A percentile compares a stretch with the other conserved stretches of the same genome.
Evolutionary conservation across 2,113 vertebrate genomes (phyloP).

Genomic region (Boulengeromyrus knoepffleri): DNA sequence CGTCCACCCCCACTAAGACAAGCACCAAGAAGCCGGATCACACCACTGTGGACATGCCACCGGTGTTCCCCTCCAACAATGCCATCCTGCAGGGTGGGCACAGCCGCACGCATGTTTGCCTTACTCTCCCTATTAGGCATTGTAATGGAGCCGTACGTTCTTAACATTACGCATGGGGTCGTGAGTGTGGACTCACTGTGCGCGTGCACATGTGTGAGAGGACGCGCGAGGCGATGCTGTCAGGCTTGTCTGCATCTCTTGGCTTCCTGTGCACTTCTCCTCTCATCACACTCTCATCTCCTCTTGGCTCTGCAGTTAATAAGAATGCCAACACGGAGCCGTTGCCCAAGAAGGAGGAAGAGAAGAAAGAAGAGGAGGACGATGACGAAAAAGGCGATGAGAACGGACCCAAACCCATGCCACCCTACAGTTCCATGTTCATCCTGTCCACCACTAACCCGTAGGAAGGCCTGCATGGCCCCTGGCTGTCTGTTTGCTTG

Average conservation of each 20-base stretch:
- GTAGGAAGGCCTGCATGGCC: constrained; percentile 56
- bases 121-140: background rate
- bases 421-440: constrained; percentile 95
- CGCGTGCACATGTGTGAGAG: background rate
- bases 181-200: background rate
- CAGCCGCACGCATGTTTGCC: background rate
- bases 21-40: constrained; percentile 68
- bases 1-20: constrained; percentile 51
- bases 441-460: constrained; percentile 89
- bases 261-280: background rate
- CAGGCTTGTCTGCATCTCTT: background rate
- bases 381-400: constrained; percentile 69
- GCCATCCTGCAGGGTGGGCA: constrained; percentile 72
- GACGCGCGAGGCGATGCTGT: background rate
- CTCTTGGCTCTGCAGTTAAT: constrained; percentile 62
- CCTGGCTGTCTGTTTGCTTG: background rate
- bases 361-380: constrained; percentile 71
- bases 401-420: constrained; percentile 82
- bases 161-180: background rate
- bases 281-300: background rate
- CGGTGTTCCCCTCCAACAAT: constrained; percentile 72
- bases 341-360: constrained; percentile 78
- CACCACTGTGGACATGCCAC: constrained; percentile 72
- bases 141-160: background rate
- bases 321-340: constrained; percentile 84